phyloP scores from a whole-genome alignment of 2,797 vertebrate species.

The Pipistrellus pygmaeus region DNA sequence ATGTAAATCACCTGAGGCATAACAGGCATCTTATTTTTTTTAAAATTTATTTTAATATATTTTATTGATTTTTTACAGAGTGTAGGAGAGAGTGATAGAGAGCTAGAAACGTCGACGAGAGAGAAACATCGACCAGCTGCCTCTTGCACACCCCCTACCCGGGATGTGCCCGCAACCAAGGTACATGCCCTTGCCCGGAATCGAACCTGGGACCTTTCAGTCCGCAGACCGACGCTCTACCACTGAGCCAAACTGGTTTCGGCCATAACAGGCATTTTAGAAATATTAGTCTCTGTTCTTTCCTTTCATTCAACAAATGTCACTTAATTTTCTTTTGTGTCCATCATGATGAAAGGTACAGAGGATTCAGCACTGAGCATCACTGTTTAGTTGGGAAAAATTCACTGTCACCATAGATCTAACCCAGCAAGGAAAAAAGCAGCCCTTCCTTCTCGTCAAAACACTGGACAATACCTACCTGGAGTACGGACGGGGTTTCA shows the following conservation, averaged over 20 bases:
- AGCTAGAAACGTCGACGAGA: no score
- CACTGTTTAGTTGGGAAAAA: background rate
- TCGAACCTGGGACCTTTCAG: no score
- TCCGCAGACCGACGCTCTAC: no score
- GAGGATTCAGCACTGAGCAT: background rate
- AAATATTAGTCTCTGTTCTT: background rate
- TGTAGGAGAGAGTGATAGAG: no score
- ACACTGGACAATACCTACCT: background rate
- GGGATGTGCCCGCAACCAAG: no score
- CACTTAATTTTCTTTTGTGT: background rate
- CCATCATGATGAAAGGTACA: background rate
- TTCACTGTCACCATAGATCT: background rate
- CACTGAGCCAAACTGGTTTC: no score
- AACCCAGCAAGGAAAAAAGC: background rate
- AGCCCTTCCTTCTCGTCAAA: background rate
- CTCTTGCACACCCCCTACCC: no score
- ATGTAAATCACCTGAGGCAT: background rate
- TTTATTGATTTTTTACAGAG: no score
- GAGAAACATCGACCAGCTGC: no score
- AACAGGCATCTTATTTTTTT: constrained; percentile 6
- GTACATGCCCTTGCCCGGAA: no score
- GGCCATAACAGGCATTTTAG: background rate
- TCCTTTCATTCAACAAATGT: constrained; percentile 28
- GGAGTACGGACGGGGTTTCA: background rate
- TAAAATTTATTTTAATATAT: no score